Evolutionary conservation across 30 jellyfish, hydroid and myxozoan species (phyloP).

Genomic region (Turritopsis dohrnii): DNA sequence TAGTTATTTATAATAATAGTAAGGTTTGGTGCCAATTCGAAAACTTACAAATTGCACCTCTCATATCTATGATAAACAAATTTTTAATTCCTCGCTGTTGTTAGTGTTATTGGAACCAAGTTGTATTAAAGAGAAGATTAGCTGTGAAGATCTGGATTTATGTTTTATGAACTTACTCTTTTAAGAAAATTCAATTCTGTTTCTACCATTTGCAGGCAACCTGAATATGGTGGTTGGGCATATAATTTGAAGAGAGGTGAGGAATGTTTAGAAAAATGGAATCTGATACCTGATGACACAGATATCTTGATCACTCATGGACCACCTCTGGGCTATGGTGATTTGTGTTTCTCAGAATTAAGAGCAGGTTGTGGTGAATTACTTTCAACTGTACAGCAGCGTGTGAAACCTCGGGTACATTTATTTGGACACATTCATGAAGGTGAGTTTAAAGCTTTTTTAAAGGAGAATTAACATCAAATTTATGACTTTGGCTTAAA

Average conservation of each 20-base stretch:
- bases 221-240: slow-evolving; percentile 95
- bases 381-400: slow-evolving; percentile 54
- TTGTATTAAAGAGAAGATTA: too few relatives aligned
- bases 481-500: too few relatives aligned
- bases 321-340: slow-evolving; percentile 97
- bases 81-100: too few relatives aligned
- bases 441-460: slow-evolving; percentile 27
- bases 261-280: slow-evolving; percentile 80
- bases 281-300: slow-evolving; percentile 69
- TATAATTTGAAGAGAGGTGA: slow-evolving; percentile 76
- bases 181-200: too few relatives aligned
- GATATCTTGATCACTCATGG: slow-evolving; percentile 96
- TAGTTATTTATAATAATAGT: too few relatives aligned
- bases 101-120: too few relatives aligned
- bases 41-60: too few relatives aligned
- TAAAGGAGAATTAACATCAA: too few relatives aligned
- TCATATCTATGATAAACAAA: too few relatives aligned
- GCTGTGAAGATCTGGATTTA: too few relatives aligned
- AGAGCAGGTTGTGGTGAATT: slow-evolving; percentile 92
- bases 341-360: slow-evolving; percentile 51
- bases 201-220: slow-evolving; percentile 57
- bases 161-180: too few relatives aligned
- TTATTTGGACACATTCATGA: slow-evolving; percentile 92
- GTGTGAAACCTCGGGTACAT: slow-evolving; percentile 79
- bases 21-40: too few relatives aligned